Evolutionary conservation across 1,140 invertebrate genomes (phyloP), one percentile per base, ranked within the genome.

Genomic region (Drosophila melanica): DNA sequence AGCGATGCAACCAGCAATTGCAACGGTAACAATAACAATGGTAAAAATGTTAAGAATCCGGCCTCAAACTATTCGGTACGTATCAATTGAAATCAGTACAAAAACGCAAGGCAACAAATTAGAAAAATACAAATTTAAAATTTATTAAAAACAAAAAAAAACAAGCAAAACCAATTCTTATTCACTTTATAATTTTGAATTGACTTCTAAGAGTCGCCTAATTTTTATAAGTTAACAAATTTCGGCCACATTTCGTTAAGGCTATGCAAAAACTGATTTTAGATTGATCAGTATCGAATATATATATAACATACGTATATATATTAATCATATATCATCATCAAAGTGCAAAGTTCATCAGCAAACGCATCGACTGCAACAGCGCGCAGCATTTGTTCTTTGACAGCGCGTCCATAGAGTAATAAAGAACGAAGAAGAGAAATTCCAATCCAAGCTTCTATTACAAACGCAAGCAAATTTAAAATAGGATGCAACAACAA

Each of bases 241-340:
- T 74, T 85, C 80, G 85, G 84, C 77, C 84, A 87, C 63, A 47
- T 65, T 55, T 37, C 23, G 69, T 63, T 42, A 58, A 63, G 59
- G 59, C 65, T 53, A 65, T 64, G 65, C 59, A 68, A 63, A 76
- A 76, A 91, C 90, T 91, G 90, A 90, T 92, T 92, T 91, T 87
- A 81, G 82, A 92, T 92, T 92, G 90, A 92, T 92, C 90, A 92
- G 90, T 90, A 91, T 91, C 90, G 90, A 90, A 92, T 90, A 90
- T 33, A 64, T n/a, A 23, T 27, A 27, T 12, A 4, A 20, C 39
- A 37, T 53, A 30, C 33, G 30, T 39, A 64, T 39, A 39, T 54
- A 54, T 6, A 23, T 35, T 1, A 9, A 35, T 27, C 27, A 23
- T 35, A 10, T 35, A 35, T 27, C 27, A 35, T 27, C 27, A 7